A percentile compares a stretch with the other conserved stretches of the same genome.
Evolutionary conservation across 1,140 invertebrate genomes (phyloP).

Genomic region (Temnothorax longispinosus): DNA sequence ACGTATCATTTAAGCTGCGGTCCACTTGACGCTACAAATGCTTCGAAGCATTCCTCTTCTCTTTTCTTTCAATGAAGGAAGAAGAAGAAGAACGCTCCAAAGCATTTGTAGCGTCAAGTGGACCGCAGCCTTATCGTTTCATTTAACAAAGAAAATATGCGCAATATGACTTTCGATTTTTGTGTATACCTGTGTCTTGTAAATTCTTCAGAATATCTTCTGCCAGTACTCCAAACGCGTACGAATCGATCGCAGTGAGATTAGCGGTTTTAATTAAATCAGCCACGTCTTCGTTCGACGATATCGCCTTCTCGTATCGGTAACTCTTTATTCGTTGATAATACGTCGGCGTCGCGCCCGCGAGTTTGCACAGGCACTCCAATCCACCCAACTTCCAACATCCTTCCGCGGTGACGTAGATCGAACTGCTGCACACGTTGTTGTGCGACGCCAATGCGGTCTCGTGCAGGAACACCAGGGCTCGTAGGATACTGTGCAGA

Average conservation of each 20-base stretch:
- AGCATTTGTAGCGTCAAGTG: too few relatives aligned
- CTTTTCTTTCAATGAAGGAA: too few relatives aligned
- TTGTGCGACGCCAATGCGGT: conserved; percentile 92
- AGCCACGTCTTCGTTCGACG: conserved; percentile 89
- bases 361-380: conserved; percentile 91
- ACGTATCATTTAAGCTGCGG: too few relatives aligned
- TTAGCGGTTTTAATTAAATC: conserved; percentile 79
- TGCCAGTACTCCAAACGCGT: conserved; percentile 92
- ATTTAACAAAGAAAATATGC: too few relatives aligned
- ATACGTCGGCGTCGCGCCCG: conserved; percentile 89
- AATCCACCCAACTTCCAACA: conserved; percentile 94
- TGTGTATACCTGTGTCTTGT: conserved; percentile 86
- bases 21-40: too few relatives aligned
- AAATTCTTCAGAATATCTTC: conserved; percentile 89
- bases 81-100: too few relatives aligned
- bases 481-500: conserved; percentile 90
- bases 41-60: too few relatives aligned
- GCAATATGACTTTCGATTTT: too few relatives aligned
- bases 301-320: conserved; percentile 90
- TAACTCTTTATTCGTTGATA: conserved; percentile 89
- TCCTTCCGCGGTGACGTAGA: conserved; percentile 93
- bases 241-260: conserved; percentile 90
- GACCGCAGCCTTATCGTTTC: too few relatives aligned
- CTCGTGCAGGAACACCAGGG: conserved; percentile 92
- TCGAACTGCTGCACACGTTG: conserved; percentile 91